These are phyloP conservation scores for Acrocyrtus sp. DNA, from an alignment of 2,888 invertebrate species.

Conservation along the genomic window DNA sequence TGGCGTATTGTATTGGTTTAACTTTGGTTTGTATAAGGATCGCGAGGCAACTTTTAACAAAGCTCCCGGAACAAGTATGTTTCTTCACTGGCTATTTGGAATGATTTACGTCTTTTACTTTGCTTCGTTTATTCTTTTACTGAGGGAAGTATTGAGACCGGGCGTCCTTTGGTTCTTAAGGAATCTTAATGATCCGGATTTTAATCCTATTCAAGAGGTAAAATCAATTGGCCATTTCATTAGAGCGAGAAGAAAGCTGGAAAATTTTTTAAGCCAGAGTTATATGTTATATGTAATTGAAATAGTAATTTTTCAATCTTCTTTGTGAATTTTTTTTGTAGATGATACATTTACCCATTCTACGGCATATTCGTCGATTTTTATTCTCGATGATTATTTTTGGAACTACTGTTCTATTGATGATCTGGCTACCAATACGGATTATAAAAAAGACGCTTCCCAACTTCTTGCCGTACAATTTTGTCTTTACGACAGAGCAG, in stretches of 20 bases:
- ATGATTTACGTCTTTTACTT: conserved; percentile 99
- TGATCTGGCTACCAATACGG: conserved; percentile 95
- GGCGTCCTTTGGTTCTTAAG: conserved; percentile 98
- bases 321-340: conserved; percentile 66
- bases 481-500: conserved; percentile 73
- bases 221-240: conserved; percentile 16
- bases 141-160: conserved; percentile 94
- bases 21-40: conserved; percentile 66
- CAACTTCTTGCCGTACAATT: conserved; percentile 93
- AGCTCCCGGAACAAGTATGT: conserved; percentile 96
- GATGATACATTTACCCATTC: conserved; percentile 97
- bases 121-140: conserved; percentile 77
- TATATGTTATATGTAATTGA: conserved; percentile 12
- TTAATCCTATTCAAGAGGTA: conserved; percentile 94
- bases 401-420: conserved; percentile 93
- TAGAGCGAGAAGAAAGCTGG: conserved; percentile 1
- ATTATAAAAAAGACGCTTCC: conserved; percentile 84
- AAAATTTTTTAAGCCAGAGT: neutral
- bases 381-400: conserved; percentile 95
- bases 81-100: conserved; percentile 98
- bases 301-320: conserved; percentile 14
- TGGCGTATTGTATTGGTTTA: too few relatives aligned
- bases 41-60: conserved; percentile 87
- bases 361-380: conserved; percentile 88
- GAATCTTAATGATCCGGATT: conserved; percentile 98